Evolutionary conservation across 2,797 vertebrate genomes (phyloP).

Genomic region (Neosilurus hyrtlii): DNA sequence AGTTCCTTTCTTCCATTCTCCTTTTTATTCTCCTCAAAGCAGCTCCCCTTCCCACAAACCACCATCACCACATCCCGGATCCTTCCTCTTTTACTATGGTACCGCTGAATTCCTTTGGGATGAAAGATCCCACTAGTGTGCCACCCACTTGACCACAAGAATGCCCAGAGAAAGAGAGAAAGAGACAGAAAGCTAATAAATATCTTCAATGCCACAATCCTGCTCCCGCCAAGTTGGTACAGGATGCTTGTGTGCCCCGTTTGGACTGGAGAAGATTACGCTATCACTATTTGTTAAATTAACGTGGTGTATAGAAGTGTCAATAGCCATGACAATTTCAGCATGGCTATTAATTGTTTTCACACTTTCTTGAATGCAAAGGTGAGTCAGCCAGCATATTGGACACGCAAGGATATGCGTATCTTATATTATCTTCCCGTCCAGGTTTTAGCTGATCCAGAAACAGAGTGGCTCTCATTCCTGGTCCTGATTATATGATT

Average conservation of each 20-base stretch:
- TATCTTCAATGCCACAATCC: conserved; percentile 16
- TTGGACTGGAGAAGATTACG: conserved; percentile 50
- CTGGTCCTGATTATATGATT: conserved; percentile 33
- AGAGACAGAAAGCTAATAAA: conserved; percentile 55
- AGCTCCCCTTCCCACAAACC: conserved; percentile 26
- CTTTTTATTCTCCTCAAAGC: conserved; percentile 45
- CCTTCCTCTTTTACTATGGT: conserved; percentile 71
- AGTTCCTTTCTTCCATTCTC: conserved; percentile 42
- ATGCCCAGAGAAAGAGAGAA: conserved; percentile 55
- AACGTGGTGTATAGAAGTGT: conserved; percentile 14
- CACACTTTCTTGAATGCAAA: conserved; percentile 23
- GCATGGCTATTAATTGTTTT: conserved; percentile 17
- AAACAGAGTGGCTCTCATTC: conserved; percentile 12
- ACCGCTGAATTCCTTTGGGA: conserved; percentile 79
- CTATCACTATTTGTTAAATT: conserved; percentile 51
- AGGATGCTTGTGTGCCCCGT: conserved; percentile 10
- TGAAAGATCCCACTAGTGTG: conserved; percentile 74
- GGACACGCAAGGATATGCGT: conserved; percentile 14
- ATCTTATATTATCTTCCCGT: conserved; percentile 38
- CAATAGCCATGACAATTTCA: conserved; percentile 19
- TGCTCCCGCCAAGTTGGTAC: conserved; percentile 6
- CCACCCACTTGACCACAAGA: conserved; percentile 77
- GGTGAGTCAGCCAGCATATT: conserved; percentile 8
- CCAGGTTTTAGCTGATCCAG: conserved; percentile 23
- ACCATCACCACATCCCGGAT: conserved; percentile 56